A percentile compares a stretch with the other conserved stretches of the same genome.
Evolutionary conservation across 2,888 invertebrate species (phyloP).

Genomic region (Drosophila paucipuncta): DNA sequence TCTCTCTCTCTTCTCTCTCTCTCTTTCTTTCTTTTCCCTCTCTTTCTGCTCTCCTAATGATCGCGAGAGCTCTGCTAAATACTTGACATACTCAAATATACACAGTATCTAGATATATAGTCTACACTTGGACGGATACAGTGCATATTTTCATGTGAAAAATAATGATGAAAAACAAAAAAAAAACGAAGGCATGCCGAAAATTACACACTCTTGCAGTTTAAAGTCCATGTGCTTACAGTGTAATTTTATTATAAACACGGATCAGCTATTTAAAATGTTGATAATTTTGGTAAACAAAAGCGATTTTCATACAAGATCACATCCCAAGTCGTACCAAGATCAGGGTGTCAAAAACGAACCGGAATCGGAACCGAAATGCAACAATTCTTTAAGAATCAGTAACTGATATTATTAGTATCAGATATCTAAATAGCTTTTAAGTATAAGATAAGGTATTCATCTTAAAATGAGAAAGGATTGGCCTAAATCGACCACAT

Average conservation of each 20-base stretch:
- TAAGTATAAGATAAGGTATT: background rate
- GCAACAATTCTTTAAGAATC: background rate
- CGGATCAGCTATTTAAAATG: background rate
- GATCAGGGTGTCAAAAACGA: background rate
- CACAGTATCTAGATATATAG: conserved; percentile 28
- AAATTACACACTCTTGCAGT: background rate
- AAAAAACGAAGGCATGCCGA: background rate
- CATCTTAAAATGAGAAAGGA: background rate
- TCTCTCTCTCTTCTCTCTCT: conserved; percentile 9
- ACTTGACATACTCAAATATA: conserved; percentile 45
- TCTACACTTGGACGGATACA: conserved; percentile 60
- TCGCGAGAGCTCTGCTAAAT: conserved; percentile 42
- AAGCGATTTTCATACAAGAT: background rate
- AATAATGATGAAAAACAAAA: conserved; percentile 4
- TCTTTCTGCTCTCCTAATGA: conserved; percentile 43
- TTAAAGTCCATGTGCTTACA: background rate
- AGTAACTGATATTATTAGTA: no score
- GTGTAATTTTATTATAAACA: background rate
- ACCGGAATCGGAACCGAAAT: background rate
- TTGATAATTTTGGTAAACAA: background rate
- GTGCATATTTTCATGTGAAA: conserved; percentile 69
- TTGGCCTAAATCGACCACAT: background rate
- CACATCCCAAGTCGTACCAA: background rate
- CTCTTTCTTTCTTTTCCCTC: conserved; percentile 6
- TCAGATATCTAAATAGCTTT: no score